These are phyloP conservation scores for Eurois occulta DNA, from an alignment of 2,888 invertebrate genomes.

Conservation along the genomic window DNA sequence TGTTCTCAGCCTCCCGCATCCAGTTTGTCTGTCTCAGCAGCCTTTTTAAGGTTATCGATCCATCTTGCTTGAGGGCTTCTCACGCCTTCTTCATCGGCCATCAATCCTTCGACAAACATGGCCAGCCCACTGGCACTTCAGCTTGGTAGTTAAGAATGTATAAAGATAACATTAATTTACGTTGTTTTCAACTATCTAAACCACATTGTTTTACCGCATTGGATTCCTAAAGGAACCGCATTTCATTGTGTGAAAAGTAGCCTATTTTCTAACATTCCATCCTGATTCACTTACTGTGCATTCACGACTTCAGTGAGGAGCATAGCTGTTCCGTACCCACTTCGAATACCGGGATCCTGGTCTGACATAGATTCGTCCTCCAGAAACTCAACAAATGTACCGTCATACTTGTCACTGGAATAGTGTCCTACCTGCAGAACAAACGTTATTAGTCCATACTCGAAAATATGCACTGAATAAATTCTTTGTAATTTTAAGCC, in stretches of 20 bases:
- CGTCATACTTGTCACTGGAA: slow-evolving; percentile 75
- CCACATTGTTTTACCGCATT: neutral
- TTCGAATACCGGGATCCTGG: slow-evolving; percentile 79
- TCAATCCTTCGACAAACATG: neutral
- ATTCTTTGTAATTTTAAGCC: neutral
- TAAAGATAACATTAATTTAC: neutral
- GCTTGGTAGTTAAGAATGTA: neutral
- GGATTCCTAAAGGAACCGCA: neutral
- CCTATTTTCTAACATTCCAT: neutral
- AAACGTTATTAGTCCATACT: neutral
- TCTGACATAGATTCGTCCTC: slow-evolving; percentile 76
- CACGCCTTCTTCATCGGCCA: too few relatives aligned
- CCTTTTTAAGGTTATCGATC: neutral
- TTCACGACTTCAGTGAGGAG: slow-evolving; percentile 79
- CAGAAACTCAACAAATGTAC: slow-evolving; percentile 78
- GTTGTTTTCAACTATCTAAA: neutral
- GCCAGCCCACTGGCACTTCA: neutral
- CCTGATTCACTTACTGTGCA: slow-evolving; percentile 75
- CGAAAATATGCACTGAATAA: neutral
- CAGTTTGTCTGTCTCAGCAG: neutral
- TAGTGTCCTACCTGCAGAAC: slow-evolving; percentile 78
- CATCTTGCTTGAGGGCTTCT: neutral
- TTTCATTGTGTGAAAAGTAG: neutral
- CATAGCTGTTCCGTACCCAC: slow-evolving; percentile 73
- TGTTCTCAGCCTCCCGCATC: neutral